phyloP scores from a whole-genome alignment of 2,888 invertebrate genomes.

The Priapulus caudatus region DNA sequence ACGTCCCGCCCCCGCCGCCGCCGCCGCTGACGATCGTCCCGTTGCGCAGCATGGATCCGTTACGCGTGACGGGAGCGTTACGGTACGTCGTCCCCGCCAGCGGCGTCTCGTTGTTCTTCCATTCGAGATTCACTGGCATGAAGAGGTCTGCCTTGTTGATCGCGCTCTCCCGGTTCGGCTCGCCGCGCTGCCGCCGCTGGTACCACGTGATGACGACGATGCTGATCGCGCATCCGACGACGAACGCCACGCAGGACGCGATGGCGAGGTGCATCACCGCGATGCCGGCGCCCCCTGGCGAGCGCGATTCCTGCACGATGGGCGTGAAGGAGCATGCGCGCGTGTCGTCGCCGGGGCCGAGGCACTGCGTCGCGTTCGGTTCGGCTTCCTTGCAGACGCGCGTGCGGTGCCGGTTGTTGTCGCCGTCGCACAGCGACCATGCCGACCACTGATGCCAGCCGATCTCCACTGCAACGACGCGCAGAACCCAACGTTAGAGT shows the following conservation, averaged over 20 bases:
- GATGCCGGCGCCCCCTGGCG: not conserved
- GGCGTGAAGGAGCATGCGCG: not conserved
- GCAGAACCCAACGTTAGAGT: too few species aligned
- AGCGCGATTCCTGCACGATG: not conserved
- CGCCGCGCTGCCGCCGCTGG: not conserved
- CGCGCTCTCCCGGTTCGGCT: not conserved
- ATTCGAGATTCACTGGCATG: not conserved
- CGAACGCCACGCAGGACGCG: not conserved
- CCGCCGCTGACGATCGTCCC: not conserved
- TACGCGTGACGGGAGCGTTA: too few species aligned
- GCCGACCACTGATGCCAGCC: constrained; percentile 1
- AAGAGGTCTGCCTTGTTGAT: not conserved
- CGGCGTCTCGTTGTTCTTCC: not conserved
- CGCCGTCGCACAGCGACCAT: not conserved
- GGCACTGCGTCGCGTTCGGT: not conserved
- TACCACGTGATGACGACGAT: not conserved
- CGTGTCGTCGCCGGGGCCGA: not conserved
- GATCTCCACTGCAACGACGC: not conserved
- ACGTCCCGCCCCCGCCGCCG: not conserved
- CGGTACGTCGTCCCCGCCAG: not conserved
- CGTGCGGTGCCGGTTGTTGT: not conserved
- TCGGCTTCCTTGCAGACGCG: not conserved
- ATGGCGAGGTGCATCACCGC: not conserved
- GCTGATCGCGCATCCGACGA: not conserved
- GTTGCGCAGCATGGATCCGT: not conserved